These are phyloP conservation scores for Trididemnum clinides DNA, from an alignment of 23 tunicate species.

Conservation along the genomic window DNA sequence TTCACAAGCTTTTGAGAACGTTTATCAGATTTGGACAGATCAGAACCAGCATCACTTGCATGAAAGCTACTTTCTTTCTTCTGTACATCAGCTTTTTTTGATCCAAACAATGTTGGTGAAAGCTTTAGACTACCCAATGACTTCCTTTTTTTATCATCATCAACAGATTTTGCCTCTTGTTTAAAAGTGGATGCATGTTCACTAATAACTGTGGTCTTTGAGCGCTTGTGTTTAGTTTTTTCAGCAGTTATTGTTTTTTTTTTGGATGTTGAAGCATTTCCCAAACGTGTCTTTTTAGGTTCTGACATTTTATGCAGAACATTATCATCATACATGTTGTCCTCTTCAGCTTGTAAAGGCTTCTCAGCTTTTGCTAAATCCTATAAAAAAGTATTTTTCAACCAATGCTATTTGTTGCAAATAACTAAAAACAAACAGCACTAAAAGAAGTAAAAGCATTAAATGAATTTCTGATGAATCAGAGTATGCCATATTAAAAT, in stretches of 20 bases:
- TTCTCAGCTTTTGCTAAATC: constrained; percentile 1
- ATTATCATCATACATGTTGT: too few species aligned
- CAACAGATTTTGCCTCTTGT: neutral
- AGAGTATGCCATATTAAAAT: too few species aligned
- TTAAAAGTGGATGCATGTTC: neutral
- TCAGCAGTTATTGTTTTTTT: neutral
- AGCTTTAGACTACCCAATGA: constrained; percentile 10
- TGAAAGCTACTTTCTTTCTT: neutral
- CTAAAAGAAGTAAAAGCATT: neutral
- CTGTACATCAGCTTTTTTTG: neutral
- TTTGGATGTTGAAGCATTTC: neutral
- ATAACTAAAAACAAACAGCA: too few species aligned
- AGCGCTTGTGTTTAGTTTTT: neutral
- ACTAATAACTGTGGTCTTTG: neutral
- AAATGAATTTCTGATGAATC: too few species aligned
- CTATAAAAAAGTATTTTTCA: neutral
- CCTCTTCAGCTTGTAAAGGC: too few species aligned
- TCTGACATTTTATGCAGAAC: too few species aligned
- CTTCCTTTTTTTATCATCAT: neutral
- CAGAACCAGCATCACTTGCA: too few species aligned
- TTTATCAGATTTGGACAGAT: too few species aligned
- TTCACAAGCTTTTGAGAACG: too few species aligned
- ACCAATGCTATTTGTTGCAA: too few species aligned
- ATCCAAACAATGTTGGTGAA: neutral
- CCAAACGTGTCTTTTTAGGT: neutral